A percentile compares a stretch with the other conserved stretches of the same genome.
Evolutionary conservation across 2,797 vertebrate genomes (phyloP).

Genomic region (Girardinus metallicus): DNA sequence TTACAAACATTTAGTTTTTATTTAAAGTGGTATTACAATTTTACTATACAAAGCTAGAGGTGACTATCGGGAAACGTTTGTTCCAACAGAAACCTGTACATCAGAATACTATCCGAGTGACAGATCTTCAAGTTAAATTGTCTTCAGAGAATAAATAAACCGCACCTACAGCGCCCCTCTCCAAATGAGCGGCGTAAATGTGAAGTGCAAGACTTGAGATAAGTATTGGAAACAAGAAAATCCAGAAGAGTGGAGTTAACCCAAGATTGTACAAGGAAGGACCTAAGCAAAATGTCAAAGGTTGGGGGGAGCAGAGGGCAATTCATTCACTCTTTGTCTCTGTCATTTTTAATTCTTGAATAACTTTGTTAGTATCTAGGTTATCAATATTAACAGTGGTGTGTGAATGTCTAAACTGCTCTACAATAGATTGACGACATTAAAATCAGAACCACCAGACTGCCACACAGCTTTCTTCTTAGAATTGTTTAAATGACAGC

Average conservation of each 20-base stretch:
- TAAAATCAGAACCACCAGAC: not conserved
- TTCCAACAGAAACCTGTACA: not conserved
- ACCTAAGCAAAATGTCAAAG: not conserved
- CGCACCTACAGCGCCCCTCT: slow-evolving; percentile 51
- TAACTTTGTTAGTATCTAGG: not conserved
- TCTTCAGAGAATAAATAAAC: slow-evolving; percentile 9
- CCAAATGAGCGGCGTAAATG: slow-evolving; percentile 33
- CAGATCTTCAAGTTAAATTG: not conserved
- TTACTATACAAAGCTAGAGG: not conserved
- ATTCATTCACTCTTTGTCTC: not conserved
- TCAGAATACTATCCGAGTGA: slow-evolving; percentile 36
- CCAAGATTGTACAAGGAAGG: not conserved
- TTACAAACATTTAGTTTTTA: too few relatives aligned
- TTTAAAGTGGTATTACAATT: not conserved
- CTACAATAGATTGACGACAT: not conserved
- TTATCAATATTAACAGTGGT: not conserved
- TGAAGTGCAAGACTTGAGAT: slow-evolving; percentile 24
- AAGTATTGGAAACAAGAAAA: slow-evolving; percentile 17
- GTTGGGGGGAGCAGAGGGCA: not conserved
- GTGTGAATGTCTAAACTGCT: not conserved
- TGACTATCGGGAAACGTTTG: not conserved
- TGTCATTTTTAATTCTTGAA: not conserved
- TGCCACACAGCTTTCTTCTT: not conserved
- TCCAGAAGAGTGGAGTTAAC: not conserved
- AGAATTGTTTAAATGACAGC: not conserved